These are phyloP conservation scores for Malurus splendens DNA, from an alignment of 2,797 vertebrate genomes.

Conservation along the genomic window DNA sequence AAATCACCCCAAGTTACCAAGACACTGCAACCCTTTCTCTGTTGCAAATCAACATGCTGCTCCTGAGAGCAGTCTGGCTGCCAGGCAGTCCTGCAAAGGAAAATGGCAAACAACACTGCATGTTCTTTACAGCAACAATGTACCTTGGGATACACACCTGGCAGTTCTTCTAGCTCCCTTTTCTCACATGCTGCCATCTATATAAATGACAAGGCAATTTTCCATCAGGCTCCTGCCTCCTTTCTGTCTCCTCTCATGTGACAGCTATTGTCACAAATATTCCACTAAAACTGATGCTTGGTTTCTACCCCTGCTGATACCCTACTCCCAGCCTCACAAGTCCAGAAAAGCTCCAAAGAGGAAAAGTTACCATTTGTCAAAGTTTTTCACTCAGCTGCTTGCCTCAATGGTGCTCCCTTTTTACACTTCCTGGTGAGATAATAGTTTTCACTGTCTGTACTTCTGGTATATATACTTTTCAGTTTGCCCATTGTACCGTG, in stretches of 20 bases:
- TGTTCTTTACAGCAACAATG: not conserved
- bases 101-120: not conserved
- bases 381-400: not conserved
- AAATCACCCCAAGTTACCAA: not conserved
- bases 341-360: not conserved
- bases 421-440: not conserved
- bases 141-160: not conserved
- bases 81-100: not conserved
- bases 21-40: not conserved
- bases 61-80: not conserved
- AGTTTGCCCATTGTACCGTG: not conserved
- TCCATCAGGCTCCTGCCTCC: not conserved
- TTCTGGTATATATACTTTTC: not conserved
- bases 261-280: fast-evolving
- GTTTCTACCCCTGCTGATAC: not conserved
- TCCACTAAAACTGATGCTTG: not conserved
- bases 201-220: not conserved
- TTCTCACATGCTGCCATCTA: not conserved
- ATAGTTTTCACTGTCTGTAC: not conserved
- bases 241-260: fast-evolving
- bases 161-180: not conserved
- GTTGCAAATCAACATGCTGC: not conserved
- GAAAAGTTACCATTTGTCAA: not conserved
- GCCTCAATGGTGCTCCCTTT: not conserved
- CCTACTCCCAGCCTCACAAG: not conserved